phyloP scores from a whole-genome alignment of 2,113 vertebrate genomes.

The Benitochromis conjunctus region DNA sequence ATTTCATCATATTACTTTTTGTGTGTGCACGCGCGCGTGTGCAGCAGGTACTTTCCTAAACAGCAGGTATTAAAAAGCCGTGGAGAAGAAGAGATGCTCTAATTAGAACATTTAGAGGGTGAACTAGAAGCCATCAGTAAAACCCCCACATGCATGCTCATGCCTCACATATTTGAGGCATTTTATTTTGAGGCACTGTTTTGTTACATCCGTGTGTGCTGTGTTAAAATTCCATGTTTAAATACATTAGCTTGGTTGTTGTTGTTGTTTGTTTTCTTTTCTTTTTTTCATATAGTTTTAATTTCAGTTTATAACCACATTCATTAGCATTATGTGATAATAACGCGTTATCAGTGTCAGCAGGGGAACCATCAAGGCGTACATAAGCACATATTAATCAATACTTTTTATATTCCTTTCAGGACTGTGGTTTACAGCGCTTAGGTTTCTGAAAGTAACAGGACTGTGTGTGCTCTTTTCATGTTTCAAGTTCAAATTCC shows the following conservation, averaged over 20 bases:
- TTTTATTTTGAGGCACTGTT: neutral
- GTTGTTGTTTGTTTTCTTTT: neutral
- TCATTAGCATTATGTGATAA: neutral
- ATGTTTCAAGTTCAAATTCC: neutral
- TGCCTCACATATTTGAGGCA: constrained; percentile 13
- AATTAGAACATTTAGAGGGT: constrained; percentile 45
- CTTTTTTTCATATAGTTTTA: neutral
- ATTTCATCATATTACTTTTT: constrained; percentile 18
- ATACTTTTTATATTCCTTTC: neutral
- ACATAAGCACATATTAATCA: neutral
- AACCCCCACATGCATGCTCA: neutral
- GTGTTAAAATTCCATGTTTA: neutral
- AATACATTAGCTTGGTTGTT: neutral
- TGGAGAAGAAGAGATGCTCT: constrained; percentile 1
- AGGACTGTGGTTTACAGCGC: neutral
- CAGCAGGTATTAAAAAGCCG: constrained; percentile 20
- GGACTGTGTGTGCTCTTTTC: neutral
- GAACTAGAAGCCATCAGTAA: neutral
- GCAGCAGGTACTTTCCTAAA: constrained; percentile 45
- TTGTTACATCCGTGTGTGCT: neutral
- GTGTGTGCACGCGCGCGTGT: neutral
- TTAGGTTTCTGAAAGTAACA: neutral
- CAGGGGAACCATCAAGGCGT: neutral
- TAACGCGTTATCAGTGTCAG: neutral
- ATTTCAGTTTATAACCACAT: neutral